A percentile compares a stretch with the other conserved stretches of the same genome.
Conservation (phyloP, 2,113 vertebrate genomes). For the Oophaga pumilio region DNA sequence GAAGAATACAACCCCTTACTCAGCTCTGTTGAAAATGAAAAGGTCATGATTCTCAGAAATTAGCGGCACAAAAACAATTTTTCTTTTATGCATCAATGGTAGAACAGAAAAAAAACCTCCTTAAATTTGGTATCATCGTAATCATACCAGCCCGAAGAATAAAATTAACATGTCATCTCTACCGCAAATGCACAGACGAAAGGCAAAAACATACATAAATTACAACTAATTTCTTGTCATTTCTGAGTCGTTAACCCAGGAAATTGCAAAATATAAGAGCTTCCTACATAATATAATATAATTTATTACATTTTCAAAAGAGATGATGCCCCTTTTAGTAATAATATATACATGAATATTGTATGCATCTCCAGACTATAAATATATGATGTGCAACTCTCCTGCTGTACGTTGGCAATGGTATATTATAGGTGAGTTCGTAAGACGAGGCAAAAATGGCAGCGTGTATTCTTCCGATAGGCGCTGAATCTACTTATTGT, state of each 20-base stretch:
- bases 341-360: conserved; percentile 8
- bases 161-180: too few relatives aligned
- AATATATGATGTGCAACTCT: neutral
- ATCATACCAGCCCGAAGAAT: too few relatives aligned
- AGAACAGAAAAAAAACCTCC: too few relatives aligned
- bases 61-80: too few relatives aligned
- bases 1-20: too few relatives aligned
- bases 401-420: neutral
- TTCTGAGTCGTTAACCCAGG: too few relatives aligned
- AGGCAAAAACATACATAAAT: neutral
- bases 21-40: too few relatives aligned
- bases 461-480: neutral
- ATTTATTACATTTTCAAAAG: neutral
- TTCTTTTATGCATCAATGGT: too few relatives aligned
- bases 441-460: neutral
- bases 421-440: neutral
- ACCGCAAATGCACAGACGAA: too few relatives aligned
- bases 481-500: too few relatives aligned
- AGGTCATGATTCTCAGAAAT: too few relatives aligned
- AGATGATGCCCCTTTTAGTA: neutral
- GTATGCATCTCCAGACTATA: neutral
- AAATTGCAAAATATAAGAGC: neutral
- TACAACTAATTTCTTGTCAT: neutral
- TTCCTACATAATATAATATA: neutral
- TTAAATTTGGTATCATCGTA: too few relatives aligned